These are phyloP conservation scores for Iguana delicatissima DNA, from an alignment of 2,797 vertebrate genomes.

Conservation along the genomic window DNA sequence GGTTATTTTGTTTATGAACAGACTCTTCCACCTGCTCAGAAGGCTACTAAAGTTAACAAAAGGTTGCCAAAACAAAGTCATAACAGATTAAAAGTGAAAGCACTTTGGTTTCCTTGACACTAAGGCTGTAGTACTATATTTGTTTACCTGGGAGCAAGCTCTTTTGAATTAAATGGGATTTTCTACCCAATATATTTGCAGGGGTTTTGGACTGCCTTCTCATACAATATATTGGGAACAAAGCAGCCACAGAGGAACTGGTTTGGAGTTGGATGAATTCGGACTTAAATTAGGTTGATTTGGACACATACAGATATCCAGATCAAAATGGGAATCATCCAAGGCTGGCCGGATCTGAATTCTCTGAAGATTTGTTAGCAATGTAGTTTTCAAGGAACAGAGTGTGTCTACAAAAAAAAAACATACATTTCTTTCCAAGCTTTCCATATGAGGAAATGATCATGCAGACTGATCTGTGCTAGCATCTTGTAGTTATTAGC, in stretches of 20 bases:
- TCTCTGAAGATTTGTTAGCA: neutral
- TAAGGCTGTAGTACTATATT: neutral
- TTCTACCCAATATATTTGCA: neutral
- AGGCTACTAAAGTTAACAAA: conserved; percentile 24
- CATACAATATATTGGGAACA: neutral
- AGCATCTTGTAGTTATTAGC: neutral
- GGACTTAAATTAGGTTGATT: neutral
- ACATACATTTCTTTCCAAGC: neutral
- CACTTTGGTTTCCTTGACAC: neutral
- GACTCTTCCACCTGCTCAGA: conserved; percentile 27
- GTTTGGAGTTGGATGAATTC: neutral
- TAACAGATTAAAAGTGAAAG: neutral
- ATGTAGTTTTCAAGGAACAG: neutral
- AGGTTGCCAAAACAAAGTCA: conserved; percentile 14
- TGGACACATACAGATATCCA: neutral
- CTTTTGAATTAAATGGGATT: neutral
- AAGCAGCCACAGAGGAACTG: neutral
- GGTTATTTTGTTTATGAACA: conserved; percentile 14
- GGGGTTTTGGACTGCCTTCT: neutral
- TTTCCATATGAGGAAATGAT: neutral
- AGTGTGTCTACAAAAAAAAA: neutral
- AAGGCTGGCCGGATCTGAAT: neutral
- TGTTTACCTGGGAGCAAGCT: neutral
- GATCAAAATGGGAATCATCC: neutral
- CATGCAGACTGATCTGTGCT: neutral